phyloP scores from a whole-genome alignment of 2,888 invertebrate genomes.

The Xanthia togata region DNA sequence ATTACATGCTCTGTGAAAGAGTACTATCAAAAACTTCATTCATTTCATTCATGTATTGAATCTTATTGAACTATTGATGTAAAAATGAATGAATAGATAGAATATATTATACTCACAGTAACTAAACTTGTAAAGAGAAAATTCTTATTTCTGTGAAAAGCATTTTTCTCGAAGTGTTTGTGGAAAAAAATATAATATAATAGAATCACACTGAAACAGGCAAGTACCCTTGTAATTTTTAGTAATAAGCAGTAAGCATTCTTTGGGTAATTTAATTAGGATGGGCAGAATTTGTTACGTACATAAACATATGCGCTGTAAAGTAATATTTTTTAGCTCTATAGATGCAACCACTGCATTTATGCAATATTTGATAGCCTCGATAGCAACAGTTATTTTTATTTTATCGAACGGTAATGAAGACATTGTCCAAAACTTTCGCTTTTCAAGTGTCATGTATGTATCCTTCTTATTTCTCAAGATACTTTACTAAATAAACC shows the following conservation, averaged over 20 bases:
- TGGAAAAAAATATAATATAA: slow-evolving; percentile 38
- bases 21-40: slow-evolving; percentile 22
- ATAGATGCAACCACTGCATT: slow-evolving; percentile 12
- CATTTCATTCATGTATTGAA: slow-evolving; percentile 41
- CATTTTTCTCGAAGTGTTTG: slow-evolving; percentile 42
- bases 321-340: slow-evolving; percentile 30
- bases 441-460: slow-evolving; percentile 1
- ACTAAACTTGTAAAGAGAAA: slow-evolving; percentile 36
- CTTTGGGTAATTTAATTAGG: slow-evolving; percentile 58
- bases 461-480: neutral
- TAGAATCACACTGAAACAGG: slow-evolving; percentile 44
- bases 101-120: slow-evolving; percentile 6
- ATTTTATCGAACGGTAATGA: neutral
- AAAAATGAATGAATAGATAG: slow-evolving; percentile 43
- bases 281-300: slow-evolving; percentile 54
- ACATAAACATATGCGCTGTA: slow-evolving; percentile 58
- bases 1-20: no score
- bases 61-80: slow-evolving; percentile 48
- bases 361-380: slow-evolving; percentile 35
- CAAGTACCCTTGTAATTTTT: slow-evolving; percentile 36
- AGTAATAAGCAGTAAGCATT: neutral
- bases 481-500: neutral
- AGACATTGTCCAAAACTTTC: slow-evolving; percentile 19
- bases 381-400: slow-evolving; percentile 28
- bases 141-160: slow-evolving; percentile 35